Evolutionary conservation across 2,113 vertebrate species (phyloP), one percentile per base, ranked within the genome.

Genomic region (Nansenia antarctica): DNA sequence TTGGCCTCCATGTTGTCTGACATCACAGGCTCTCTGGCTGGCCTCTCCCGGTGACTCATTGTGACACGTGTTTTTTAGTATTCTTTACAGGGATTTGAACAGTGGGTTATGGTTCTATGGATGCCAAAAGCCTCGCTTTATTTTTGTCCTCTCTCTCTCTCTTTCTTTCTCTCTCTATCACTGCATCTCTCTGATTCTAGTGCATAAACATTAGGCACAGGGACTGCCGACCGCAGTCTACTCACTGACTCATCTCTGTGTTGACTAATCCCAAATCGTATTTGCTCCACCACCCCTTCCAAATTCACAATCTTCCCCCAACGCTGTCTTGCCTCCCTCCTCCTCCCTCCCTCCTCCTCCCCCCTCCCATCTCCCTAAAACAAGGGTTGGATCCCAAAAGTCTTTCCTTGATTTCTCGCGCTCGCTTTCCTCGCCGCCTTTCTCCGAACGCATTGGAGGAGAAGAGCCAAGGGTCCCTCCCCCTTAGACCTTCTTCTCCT

Each of bases 191-290:
- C 31, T 2, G 3, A 11, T 73, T 72, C 72, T 81, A 37, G 62
- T 69, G 65, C 64, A 67, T 35, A 79, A 82, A 84, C 84, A 81
- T 74, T 67, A 30, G 68, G 74, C 59, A 35, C 59, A 45, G 9
- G 59, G 70, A 65, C 52, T 52, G 72, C 83, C 72, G 82, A 76
- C 76, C 80, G 71, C 84, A 83, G 66, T 22, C 82, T 88, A 80
- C 76, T 78, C 1, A 73, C 81, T 80, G 85, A 87, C 77, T 89
- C 87, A 83, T 86, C 69, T 76, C 42, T 81, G 85, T 84, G 85
- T 84, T 86, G 86, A 81, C 82, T 80, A 80, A 85, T 74, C 61
- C 77, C 65, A 82, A 87, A 87, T 88, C 79, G 65, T 77, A 67
- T 88, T 88, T 86, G 76, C 81, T 58, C 61, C 54, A 39, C 69